Percentiles rank a stretch among this genome's conserved stretches.
Evolutionary conservation across 2,797 vertebrate genomes (phyloP).

Genomic region (Botia almorhae): DNA sequence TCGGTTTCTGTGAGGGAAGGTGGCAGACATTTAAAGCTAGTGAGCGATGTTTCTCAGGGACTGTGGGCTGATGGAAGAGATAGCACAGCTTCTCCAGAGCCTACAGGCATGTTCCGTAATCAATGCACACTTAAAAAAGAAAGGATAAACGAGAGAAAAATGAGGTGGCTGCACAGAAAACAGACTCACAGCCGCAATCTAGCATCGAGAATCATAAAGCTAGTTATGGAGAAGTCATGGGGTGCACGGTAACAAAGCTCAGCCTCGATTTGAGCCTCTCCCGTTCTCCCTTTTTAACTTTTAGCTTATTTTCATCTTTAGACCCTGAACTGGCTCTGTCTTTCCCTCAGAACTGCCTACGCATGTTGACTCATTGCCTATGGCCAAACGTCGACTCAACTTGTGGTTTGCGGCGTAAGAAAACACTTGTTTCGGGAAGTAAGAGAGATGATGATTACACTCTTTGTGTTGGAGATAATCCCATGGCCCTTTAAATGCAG

Average conservation of each 20-base stretch:
- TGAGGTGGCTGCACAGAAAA: slow-evolving; percentile 37
- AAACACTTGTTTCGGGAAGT: slow-evolving; percentile 45
- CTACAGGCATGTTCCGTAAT: slow-evolving; percentile 54
- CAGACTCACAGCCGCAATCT: slow-evolving; percentile 25
- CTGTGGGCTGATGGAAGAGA: slow-evolving; percentile 48
- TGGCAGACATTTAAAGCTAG: slow-evolving; percentile 30
- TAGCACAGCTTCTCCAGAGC: slow-evolving; percentile 37
- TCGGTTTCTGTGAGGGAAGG: slow-evolving; percentile 21
- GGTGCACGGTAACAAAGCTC: slow-evolving; percentile 37
- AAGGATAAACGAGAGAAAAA: slow-evolving; percentile 49
- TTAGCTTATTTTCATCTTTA: slow-evolving; percentile 42
- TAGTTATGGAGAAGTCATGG: slow-evolving; percentile 10
- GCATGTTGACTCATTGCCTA: slow-evolving; percentile 44
- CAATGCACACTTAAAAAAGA: slow-evolving; percentile 55
- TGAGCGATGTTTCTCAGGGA: slow-evolving; percentile 46
- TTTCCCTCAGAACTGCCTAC: slow-evolving; percentile 49
- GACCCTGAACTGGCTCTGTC: slow-evolving; percentile 36
- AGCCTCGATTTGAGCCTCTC: slow-evolving; percentile 32
- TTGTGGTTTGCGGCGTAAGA: slow-evolving; percentile 7
- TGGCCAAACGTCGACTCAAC: slow-evolving; percentile 43
- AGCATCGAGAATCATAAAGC: slow-evolving; percentile 32
- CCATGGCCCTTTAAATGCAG: slow-evolving; percentile 17
- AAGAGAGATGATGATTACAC: slow-evolving; percentile 37
- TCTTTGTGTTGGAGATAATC: slow-evolving; percentile 37
- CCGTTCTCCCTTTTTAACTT: slow-evolving; percentile 31